Percentiles rank a stretch among this genome's conserved stretches.
Conservation (phyloP, 2,797 vertebrate genomes). For the Melanotaenia parkinsoni region DNA sequence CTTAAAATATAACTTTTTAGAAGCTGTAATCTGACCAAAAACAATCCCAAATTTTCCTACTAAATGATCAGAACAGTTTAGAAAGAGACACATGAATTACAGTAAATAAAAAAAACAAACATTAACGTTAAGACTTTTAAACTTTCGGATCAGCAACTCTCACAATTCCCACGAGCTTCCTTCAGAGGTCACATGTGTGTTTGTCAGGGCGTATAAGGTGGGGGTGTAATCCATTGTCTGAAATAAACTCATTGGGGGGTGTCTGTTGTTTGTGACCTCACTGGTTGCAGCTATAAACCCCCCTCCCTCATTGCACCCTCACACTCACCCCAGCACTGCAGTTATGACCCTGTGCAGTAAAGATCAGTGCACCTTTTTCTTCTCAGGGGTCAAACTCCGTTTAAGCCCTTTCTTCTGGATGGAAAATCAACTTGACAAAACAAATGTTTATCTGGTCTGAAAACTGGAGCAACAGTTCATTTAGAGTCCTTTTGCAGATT, state of each 20-base stretch:
- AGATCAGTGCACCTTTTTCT: conserved; percentile 33
- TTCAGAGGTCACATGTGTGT: conserved; percentile 57
- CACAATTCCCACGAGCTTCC: conserved; percentile 70
- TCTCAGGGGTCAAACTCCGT: conserved; percentile 50
- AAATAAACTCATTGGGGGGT: conserved; percentile 66
- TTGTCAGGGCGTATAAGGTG: conserved; percentile 20
- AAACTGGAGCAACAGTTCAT: background rate
- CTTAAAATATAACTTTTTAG: background rate
- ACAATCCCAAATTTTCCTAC: background rate
- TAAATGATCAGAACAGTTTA: background rate
- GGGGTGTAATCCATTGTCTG: conserved; percentile 54
- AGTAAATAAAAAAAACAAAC: background rate
- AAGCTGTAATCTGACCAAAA: background rate
- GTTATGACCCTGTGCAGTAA: conserved; percentile 46
- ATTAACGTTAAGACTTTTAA: background rate
- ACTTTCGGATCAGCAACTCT: conserved; percentile 53
- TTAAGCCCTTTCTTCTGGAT: conserved; percentile 29
- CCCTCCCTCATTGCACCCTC: background rate
- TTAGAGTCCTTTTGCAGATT: background rate
- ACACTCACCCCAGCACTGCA: conserved; percentile 14
- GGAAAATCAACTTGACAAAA: background rate
- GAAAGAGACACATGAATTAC: background rate
- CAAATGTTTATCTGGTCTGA: background rate
- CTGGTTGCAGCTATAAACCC: conserved; percentile 70
- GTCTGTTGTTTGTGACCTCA: conserved; percentile 63